Conservation (phyloP, 2,113 vertebrate genomes). For the Gymnarchus niloticus region DNA sequence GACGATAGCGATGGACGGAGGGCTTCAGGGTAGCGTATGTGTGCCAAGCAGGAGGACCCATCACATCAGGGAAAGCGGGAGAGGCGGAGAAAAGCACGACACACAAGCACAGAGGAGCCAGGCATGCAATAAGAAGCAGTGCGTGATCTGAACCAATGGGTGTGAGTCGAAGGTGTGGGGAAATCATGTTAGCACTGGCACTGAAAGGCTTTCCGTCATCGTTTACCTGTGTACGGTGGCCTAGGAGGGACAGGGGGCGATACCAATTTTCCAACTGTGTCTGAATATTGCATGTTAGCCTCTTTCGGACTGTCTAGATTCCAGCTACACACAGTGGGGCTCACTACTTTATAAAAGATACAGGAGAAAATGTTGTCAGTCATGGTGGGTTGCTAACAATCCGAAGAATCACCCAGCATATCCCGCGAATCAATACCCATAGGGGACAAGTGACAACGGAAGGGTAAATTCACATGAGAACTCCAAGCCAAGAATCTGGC, state of each 20-base stretch:
- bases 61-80: not conserved
- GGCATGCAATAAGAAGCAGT: conserved; percentile 17
- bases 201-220: conserved; percentile 24
- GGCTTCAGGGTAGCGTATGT: not conserved
- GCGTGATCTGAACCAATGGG: conserved; percentile 24
- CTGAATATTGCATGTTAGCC: conserved; percentile 72
- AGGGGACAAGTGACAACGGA: not conserved
- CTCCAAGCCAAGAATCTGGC: not conserved
- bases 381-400: conserved; percentile 12
- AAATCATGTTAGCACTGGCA: conserved; percentile 48
- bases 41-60: not conserved
- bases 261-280: conserved; percentile 75
- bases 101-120: conserved; percentile 20
- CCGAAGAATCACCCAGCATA: not conserved
- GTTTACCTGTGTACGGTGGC: conserved; percentile 82
- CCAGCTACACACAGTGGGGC: conserved; percentile 88
- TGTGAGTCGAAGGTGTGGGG: conserved; percentile 28
- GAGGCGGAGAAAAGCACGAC: not conserved
- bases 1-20: not conserved
- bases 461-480: not conserved
- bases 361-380: conserved; percentile 43
- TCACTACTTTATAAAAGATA: conserved; percentile 74
- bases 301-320: conserved; percentile 92
- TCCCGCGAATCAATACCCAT: not conserved
- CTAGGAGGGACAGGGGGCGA: conserved; percentile 93